These are phyloP conservation scores for Equus przewalskii DNA, from an alignment of 2,113 vertebrate species.

Conservation along the genomic window DNA sequence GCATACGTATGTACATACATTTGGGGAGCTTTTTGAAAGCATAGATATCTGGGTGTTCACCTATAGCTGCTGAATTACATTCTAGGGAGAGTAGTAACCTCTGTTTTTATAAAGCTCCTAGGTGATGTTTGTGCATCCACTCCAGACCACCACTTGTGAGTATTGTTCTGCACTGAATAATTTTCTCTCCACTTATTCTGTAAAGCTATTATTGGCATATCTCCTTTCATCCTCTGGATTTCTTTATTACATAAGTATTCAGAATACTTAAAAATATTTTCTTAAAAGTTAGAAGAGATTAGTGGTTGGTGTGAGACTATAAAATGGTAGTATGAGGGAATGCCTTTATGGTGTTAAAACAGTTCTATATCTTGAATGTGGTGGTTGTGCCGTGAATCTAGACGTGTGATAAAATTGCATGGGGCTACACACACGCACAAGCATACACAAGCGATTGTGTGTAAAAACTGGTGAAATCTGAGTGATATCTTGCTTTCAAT, in stretches of 20 bases:
- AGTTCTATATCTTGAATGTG: not conserved
- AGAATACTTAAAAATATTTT: not conserved
- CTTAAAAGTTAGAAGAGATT: not conserved
- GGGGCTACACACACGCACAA: not conserved
- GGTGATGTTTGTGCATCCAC: not conserved
- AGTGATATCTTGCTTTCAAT: not conserved
- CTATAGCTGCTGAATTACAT: not conserved
- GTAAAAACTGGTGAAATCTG: not conserved
- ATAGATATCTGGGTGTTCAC: not conserved
- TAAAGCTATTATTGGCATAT: not conserved
- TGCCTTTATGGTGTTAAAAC: not conserved
- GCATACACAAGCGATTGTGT: not conserved
- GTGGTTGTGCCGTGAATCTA: not conserved
- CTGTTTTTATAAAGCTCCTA: not conserved
- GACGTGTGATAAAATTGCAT: not conserved
- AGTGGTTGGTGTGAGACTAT: not conserved
- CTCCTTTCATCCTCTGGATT: not conserved
- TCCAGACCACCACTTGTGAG: not conserved
- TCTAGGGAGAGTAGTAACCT: not conserved
- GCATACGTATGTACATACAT: too few relatives aligned
- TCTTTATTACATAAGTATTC: not conserved
- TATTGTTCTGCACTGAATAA: not conserved
- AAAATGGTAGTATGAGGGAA: not conserved
- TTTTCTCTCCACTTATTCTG: not conserved
- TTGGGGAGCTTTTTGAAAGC: not conserved